Conservation (phyloP, 1,140 invertebrate genomes). For the Bombus superbus region DNA sequence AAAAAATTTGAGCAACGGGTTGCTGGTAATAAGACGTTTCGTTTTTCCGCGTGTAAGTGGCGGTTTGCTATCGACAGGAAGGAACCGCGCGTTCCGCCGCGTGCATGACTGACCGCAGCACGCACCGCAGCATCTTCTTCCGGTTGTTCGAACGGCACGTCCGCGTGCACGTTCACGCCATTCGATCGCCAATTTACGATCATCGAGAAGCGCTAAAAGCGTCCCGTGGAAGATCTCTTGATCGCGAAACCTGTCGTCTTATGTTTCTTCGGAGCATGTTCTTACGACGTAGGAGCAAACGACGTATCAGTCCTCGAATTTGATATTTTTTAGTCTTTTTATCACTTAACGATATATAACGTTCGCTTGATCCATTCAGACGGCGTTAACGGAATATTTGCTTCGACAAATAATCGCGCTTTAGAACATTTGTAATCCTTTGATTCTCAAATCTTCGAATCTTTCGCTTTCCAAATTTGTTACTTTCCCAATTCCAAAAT, state of each 20-base stretch:
- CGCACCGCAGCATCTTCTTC: neutral
- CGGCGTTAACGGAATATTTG: no score
- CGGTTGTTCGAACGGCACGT: slow-evolving; percentile 30
- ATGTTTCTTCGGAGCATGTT: neutral
- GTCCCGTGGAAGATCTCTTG: neutral
- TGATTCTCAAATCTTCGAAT: no score
- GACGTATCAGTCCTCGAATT: neutral
- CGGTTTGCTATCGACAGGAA: neutral
- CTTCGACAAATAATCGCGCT: no score
- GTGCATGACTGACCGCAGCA: neutral
- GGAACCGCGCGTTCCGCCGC: neutral
- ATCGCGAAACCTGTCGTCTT: slow-evolving; percentile 37
- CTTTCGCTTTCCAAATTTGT: no score
- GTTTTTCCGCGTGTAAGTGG: slow-evolving; percentile 21
- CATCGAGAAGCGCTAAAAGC: slow-evolving; percentile 68
- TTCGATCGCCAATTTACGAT: slow-evolving; percentile 68
- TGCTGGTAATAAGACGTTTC: slow-evolving; percentile 31
- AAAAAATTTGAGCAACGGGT: neutral
- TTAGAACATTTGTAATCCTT: no score
- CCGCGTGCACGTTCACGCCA: slow-evolving; percentile 11
- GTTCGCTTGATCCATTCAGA: no score
- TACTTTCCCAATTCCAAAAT: no score
- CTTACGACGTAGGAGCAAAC: neutral
- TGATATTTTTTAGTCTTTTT: neutral
- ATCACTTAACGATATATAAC: no score